These are phyloP conservation scores for Oscheius sp. DNA, from an alignment of 2,888 invertebrate genomes.

Conservation along the genomic window DNA sequence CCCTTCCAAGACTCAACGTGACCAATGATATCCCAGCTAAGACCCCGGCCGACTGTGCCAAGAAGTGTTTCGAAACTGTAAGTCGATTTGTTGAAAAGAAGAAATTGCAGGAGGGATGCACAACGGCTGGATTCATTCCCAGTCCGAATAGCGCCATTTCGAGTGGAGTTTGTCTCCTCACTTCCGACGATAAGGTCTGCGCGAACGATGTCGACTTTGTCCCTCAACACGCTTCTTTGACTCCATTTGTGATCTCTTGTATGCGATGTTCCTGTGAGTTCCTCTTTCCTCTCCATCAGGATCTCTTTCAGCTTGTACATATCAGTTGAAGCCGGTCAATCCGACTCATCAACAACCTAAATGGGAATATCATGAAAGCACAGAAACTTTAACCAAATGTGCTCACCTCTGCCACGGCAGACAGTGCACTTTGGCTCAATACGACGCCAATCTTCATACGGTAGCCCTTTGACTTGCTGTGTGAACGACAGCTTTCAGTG, in stretches of 20 bases:
- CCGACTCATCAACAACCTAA: slow-evolving; percentile 51
- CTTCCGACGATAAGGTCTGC: slow-evolving; percentile 60
- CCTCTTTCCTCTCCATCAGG: not conserved
- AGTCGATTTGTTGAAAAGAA: not conserved
- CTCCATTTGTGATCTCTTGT: slow-evolving; percentile 68
- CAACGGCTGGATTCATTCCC: slow-evolving; percentile 67
- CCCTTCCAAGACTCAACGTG: slow-evolving; percentile 63
- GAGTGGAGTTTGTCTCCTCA: slow-evolving; percentile 67
- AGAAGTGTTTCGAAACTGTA: slow-evolving; percentile 65
- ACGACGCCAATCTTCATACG: slow-evolving; percentile 56
- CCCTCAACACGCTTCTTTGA: slow-evolving; percentile 66
- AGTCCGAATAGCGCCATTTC: slow-evolving; percentile 58
- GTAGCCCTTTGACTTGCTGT: slow-evolving; percentile 28
- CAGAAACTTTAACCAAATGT: slow-evolving; percentile 61
- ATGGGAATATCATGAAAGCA: slow-evolving; percentile 53
- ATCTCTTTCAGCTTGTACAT: slow-evolving; percentile 63
- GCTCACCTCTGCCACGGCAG: slow-evolving; percentile 59
- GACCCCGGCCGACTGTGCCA: slow-evolving; percentile 68
- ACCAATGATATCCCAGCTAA: slow-evolving; percentile 68
- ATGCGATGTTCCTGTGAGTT: slow-evolving; percentile 64
- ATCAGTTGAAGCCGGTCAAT: slow-evolving; percentile 58
- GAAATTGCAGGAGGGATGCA: slow-evolving; percentile 56
- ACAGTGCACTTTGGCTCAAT: slow-evolving; percentile 64
- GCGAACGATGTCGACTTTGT: slow-evolving; percentile 55
- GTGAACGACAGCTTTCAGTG: slow-evolving; percentile 46